Evolutionary conservation across 2,888 invertebrate genomes (phyloP), one percentile per base, ranked within the genome.

Genomic region (Lottia scabra): DNA sequence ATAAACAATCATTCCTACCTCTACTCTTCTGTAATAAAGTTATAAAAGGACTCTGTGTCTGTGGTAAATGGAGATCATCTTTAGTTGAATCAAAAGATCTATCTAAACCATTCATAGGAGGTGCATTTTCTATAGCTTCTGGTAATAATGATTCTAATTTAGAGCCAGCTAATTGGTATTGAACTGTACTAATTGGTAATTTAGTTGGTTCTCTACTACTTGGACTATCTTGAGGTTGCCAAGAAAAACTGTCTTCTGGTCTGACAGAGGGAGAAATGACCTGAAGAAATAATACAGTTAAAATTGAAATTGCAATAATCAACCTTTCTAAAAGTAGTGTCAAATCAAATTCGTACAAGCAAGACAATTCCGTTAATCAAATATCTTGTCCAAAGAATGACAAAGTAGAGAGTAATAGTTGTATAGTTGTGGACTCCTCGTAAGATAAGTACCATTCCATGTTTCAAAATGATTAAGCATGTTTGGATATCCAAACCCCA

Each of bases 21-120:
- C 96, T 92, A 72, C 95, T 95, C 90, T 95, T 96, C 90, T 96
- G 95, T 75, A 96, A 91, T 62, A 96, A 91, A 0, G 95, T 96
- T 82, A 96, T 94, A 8, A 95, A 95, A 0, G 96, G 95, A 90
- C 95, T 96, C 90, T 95, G 95, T 1, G 94, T 95, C 82, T 93
- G 92, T 3, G 96, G 96, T 81, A 95, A 73, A 2, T 71, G 72
- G 26, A 71, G 79, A 44, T 84, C 84, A 69, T 83, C 81, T 71
- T 77, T 80, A 43, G 74, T 63, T 45, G 48, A 63, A 63, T 63
- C 62, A 16, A 72, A 70, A 43, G 74, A 64, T 48, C 44, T 64
- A 63, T 63, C 62, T n/a, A 72, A 65, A 64, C 77, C 77, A 56
- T 77, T 77, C 68, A 74, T 75, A 62, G 56, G 68, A 16, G 68